These are phyloP conservation scores for Polia nebulosa DNA, from an alignment of 2,888 invertebrate genomes.

Conservation along the genomic window DNA sequence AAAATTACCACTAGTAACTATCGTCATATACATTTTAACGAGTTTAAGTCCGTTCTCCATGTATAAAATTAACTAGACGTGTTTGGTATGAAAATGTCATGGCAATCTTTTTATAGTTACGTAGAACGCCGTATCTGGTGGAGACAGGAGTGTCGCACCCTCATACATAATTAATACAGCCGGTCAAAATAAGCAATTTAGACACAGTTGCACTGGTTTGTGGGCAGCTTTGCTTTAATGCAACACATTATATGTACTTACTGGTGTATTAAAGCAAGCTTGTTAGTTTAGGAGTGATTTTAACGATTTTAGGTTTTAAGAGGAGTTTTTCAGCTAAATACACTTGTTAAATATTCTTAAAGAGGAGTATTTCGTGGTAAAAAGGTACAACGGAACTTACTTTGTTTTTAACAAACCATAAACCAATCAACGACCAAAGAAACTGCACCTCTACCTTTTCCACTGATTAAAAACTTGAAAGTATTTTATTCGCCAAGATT, in stretches of 20 bases:
- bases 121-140: slow-evolving; percentile 74
- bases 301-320: slow-evolving; percentile 3
- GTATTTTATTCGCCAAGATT: slow-evolving; percentile 41
- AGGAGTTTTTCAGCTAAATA: too few relatives aligned
- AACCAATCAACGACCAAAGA: slow-evolving; percentile 1
- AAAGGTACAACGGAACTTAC: neutral
- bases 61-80: slow-evolving; percentile 68
- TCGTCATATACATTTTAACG: slow-evolving; percentile 59
- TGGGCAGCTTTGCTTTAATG: slow-evolving; percentile 84
- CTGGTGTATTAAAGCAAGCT: slow-evolving; percentile 50
- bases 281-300: slow-evolving; percentile 9
- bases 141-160: slow-evolving; percentile 72
- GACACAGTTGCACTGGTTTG: slow-evolving; percentile 86
- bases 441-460: slow-evolving; percentile 28
- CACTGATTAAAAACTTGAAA: slow-evolving; percentile 44
- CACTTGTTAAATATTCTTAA: neutral
- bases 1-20: slow-evolving; percentile 46
- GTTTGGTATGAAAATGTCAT: slow-evolving; percentile 70
- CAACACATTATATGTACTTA: slow-evolving; percentile 75
- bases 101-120: slow-evolving; percentile 74
- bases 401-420: neutral
- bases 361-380: neutral
- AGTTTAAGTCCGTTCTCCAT: slow-evolving; percentile 50
- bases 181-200: slow-evolving; percentile 89
- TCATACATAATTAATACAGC: slow-evolving; percentile 87